Evolutionary conservation across 2,113 vertebrate species (phyloP).

Genomic region (Cyanoramphus novaezelandiae): DNA sequence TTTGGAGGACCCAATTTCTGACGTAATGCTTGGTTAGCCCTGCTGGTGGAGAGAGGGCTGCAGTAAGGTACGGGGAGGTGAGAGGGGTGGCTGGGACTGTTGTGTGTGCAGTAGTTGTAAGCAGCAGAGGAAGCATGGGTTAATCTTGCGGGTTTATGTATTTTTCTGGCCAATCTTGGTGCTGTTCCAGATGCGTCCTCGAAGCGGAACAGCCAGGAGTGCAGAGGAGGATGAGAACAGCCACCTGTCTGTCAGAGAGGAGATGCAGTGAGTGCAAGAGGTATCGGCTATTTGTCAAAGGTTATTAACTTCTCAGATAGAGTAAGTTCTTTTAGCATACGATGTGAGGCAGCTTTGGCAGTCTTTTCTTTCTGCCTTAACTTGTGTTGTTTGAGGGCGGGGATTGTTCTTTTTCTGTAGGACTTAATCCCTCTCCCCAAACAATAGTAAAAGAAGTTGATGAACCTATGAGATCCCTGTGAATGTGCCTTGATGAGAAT

Average conservation of each 20-base stretch:
- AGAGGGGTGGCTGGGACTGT: neutral
- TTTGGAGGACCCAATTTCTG: neutral
- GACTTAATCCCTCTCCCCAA: neutral
- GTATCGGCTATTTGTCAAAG: conserved; percentile 93
- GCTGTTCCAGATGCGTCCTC: conserved; percentile 89
- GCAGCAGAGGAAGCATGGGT: neutral
- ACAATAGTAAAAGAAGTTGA: conserved; percentile 66
- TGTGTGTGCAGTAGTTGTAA: neutral
- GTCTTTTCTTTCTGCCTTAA: conserved; percentile 59
- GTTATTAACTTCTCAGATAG: conserved; percentile 76
- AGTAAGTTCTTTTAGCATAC: conserved; percentile 71
- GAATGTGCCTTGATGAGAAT: conserved; percentile 52
- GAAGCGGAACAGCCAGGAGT: conserved; percentile 93
- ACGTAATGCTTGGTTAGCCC: neutral
- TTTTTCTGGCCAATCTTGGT: conserved; percentile 72
- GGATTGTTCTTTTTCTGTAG: conserved; percentile 56
- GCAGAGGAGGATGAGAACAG: conserved; percentile 95
- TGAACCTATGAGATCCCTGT: conserved; percentile 42
- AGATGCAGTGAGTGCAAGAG: conserved; percentile 95
- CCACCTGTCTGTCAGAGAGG: conserved; percentile 97
- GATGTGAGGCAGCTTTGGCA: conserved; percentile 67
- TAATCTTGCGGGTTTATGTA: conserved; percentile 55
- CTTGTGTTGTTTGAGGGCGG: conserved; percentile 9
- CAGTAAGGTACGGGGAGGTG: accelerated
- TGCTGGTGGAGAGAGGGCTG: neutral